Percentiles rank a stretch among this genome's conserved stretches.
Conservation (phyloP, 2,888 invertebrate genomes). For the Hetaerina titia region DNA sequence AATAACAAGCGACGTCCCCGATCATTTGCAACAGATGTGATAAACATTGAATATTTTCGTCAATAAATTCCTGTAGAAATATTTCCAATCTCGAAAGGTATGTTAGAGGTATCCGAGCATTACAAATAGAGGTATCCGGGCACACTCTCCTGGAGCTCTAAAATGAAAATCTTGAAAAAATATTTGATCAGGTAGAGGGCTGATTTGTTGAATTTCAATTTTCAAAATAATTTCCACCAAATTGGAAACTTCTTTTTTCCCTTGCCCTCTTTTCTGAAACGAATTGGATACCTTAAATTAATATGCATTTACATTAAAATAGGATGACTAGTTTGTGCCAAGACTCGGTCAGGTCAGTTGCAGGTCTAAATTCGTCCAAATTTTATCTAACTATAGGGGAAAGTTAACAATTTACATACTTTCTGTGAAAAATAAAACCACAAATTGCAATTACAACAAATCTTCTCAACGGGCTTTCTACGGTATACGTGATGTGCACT, state of each 20-base stretch:
- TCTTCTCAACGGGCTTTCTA: no score
- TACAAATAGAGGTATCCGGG: background rate
- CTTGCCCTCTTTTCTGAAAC: background rate
- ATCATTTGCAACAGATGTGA: constrained; percentile 36
- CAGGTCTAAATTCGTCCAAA: no score
- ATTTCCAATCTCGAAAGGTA: background rate
- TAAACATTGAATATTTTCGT: constrained; percentile 6
- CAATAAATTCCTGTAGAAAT: background rate
- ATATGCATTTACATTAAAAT: no score
- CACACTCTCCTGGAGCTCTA: background rate
- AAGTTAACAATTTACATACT: no score
- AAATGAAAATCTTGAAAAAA: background rate
- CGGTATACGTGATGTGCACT: no score
- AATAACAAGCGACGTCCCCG: background rate
- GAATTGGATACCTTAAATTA: no score
- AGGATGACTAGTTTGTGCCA: no score
- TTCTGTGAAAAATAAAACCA: no score
- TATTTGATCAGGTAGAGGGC: background rate
- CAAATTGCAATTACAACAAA: no score
- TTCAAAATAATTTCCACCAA: background rate
- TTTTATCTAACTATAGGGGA: no score
- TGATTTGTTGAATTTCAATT: background rate
- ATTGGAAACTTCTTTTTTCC: background rate
- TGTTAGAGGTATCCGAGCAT: background rate
- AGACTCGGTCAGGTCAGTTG: no score